These are phyloP conservation scores for Chironomus tentans DNA, from an alignment of 2,888 invertebrate species.

Conservation along the genomic window DNA sequence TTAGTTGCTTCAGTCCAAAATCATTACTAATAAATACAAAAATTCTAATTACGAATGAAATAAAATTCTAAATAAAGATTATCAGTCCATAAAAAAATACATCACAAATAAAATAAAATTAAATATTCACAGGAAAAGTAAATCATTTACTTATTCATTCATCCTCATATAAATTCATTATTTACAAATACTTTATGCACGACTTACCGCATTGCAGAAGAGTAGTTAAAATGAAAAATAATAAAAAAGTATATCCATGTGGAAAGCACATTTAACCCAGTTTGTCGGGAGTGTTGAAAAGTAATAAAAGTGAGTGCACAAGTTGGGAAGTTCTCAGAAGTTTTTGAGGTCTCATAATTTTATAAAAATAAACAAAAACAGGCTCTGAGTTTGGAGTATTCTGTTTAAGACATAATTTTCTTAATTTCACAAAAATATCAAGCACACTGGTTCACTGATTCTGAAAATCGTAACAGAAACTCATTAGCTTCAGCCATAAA, in stretches of 20 bases:
- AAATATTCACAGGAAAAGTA: not conserved
- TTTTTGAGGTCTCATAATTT: not conserved
- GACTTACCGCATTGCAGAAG: slow-evolving; percentile 7
- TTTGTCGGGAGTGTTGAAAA: not conserved
- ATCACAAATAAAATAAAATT: too few species aligned
- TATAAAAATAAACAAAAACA: not conserved
- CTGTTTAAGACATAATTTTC: too few species aligned
- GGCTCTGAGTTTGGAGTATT: too few species aligned
- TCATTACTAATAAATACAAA: too few species aligned
- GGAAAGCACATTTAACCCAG: not conserved
- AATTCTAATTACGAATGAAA: too few species aligned
- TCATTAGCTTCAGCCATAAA: too few species aligned
- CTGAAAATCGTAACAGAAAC: too few species aligned
- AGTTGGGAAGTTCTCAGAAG: not conserved
- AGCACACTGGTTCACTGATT: too few species aligned
- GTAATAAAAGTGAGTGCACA: not conserved
- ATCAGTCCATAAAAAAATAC: too few species aligned
- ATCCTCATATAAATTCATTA: not conserved
- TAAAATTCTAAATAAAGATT: not conserved
- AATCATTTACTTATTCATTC: not conserved
- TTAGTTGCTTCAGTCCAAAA: too few species aligned
- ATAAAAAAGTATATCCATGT: not conserved
- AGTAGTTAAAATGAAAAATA: not conserved
- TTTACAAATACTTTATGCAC: not conserved
- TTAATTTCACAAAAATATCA: too few species aligned